A percentile compares a stretch with the other conserved stretches of the same genome.
These are phyloP conservation scores for Sebastes itinus DNA, from an alignment of 2,797 vertebrate genomes.

Conservation along the genomic window DNA sequence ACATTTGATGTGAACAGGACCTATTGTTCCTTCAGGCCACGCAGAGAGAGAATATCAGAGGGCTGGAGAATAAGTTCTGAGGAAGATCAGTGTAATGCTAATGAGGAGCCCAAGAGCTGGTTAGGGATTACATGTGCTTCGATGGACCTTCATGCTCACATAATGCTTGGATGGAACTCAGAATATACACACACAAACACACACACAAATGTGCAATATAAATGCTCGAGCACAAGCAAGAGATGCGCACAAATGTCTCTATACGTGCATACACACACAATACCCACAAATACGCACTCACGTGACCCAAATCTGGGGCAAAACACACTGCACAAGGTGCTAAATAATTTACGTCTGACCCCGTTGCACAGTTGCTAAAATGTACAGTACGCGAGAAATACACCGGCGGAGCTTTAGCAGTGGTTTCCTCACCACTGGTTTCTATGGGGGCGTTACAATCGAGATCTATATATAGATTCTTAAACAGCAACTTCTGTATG, in stretches of 20 bases:
- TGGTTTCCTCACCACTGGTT: conserved; percentile 30
- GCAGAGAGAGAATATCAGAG: conserved; percentile 45
- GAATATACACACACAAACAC: conserved; percentile 18
- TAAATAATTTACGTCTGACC: conserved; percentile 80
- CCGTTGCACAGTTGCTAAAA: conserved; percentile 74
- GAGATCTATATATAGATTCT: neutral
- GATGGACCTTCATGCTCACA: conserved; percentile 61
- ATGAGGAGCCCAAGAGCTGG: conserved; percentile 69
- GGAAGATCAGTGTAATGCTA: conserved; percentile 68
- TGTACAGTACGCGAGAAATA: conserved; percentile 61
- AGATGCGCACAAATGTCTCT: neutral
- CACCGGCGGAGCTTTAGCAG: conserved; percentile 14
- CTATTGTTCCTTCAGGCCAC: conserved; percentile 59
- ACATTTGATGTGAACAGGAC: conserved; percentile 62
- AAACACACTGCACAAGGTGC: conserved; percentile 64
- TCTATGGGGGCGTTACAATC: neutral
- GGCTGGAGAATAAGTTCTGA: conserved; percentile 54
- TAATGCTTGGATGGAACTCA: conserved; percentile 62
- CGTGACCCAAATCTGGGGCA: conserved; percentile 67
- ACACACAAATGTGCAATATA: conserved; percentile 18
- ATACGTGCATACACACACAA: neutral
- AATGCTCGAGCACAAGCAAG: conserved; percentile 1
- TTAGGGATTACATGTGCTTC: conserved; percentile 67
- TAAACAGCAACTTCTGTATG: neutral
- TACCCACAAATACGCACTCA: conserved; percentile 26